Evolutionary conservation across 2,888 invertebrate species (phyloP), one percentile per base, ranked within the genome.

Genomic region (Synergus gifuensis): DNA sequence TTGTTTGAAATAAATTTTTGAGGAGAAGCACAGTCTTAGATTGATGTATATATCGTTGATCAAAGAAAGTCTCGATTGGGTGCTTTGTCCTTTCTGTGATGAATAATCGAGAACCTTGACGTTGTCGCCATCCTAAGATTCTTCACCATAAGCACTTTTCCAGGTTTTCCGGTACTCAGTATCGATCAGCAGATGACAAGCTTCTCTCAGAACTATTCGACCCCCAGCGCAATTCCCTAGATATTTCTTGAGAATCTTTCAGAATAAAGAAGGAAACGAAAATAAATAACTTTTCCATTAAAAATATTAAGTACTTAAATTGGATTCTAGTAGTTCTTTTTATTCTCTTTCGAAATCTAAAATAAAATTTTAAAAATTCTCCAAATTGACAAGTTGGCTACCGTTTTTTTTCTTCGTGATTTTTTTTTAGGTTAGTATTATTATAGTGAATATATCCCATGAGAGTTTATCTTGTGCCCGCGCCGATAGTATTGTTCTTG

Each of bases 1-100:
- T 18, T 58, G 36, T 69, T 49, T 73, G 49, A 5, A 28, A 36
- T 66, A n/a, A 16, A 42, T 66, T 66, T 66, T 66, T 54, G 18
- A 36, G 28, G 40, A 73, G 49, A 73, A 40, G 73, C 40, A 73
- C n/a, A 73, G 54, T 58, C 54, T 73, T 36, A 40, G 36, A 73
- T 9, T 79, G 60, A 78, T 84, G 84, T 84, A 83, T 84, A 83
- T 85, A 83, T 85, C 86, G 82, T 82, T 85, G 87, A 88, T 88
- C 88, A 85, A 85, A 87, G 87, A 79, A 80, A 77, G 82, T 85
- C 84, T 87, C 87, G 85, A 88, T 85, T 86, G 85, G 85, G 84
- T 82, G 83, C 85, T 81, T 82, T 76, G 81, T 78, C 84, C 83
- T 85, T 84, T 82, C 82, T 80, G 85, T 84, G 83, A 87, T 85